A percentile compares a stretch with the other conserved stretches of the same genome.
phyloP scores from a whole-genome alignment of 2,113 vertebrate species.

The Siphamia tubifer region DNA sequence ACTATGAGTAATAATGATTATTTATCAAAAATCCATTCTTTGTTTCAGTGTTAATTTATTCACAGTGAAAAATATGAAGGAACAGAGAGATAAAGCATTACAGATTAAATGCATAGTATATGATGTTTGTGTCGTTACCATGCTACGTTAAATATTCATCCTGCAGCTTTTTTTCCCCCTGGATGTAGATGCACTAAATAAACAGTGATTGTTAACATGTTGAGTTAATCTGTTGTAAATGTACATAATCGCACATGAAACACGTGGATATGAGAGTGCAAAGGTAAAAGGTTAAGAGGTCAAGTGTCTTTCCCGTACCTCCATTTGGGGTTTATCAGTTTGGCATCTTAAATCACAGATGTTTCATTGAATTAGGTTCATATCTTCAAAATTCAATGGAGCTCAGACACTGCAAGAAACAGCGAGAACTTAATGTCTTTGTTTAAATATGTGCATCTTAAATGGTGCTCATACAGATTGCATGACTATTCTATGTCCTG shows the following conservation, averaged over 20 bases:
- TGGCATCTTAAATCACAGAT: constrained; percentile 22
- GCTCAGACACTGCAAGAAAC: neutral
- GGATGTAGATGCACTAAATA: constrained; percentile 35
- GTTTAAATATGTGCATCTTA: too few species aligned
- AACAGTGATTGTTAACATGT: neutral
- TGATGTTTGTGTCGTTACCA: neutral
- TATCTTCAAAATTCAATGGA: constrained; percentile 3
- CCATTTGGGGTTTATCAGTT: neutral
- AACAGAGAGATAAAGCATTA: neutral
- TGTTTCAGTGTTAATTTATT: too few species aligned
- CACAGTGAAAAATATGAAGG: too few species aligned
- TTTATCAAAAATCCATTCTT: too few species aligned
- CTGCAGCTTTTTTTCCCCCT: neutral
- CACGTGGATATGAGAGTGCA: constrained; percentile 7
- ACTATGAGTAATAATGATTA: too few species aligned
- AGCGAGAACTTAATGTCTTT: neutral
- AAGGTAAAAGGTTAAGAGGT: constrained; percentile 45
- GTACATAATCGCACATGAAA: constrained; percentile 3
- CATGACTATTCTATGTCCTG: too few species aligned
- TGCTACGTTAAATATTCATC: neutral
- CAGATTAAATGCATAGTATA: neutral
- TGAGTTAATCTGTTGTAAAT: neutral
- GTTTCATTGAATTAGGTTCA: neutral
- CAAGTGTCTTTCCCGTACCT: neutral
- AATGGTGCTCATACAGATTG: too few species aligned